phyloP scores from a whole-genome alignment of 2,797 vertebrate species.

The Eospalax fontanierii region DNA sequence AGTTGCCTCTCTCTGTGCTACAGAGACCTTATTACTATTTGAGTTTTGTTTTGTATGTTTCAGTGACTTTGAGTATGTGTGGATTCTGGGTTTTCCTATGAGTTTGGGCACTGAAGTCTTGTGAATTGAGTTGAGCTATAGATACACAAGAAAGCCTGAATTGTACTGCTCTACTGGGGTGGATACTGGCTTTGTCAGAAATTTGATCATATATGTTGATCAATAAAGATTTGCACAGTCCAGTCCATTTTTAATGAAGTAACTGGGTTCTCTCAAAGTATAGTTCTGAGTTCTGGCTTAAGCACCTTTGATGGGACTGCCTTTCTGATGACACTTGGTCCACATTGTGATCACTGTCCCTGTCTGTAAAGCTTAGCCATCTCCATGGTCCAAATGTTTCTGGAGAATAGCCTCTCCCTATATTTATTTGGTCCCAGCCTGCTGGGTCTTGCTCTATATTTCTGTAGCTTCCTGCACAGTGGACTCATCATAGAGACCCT shows the following conservation, averaged over 20 bases:
- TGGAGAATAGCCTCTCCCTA: not conserved
- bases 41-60: not conserved
- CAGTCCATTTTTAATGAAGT: rapidly evolving
- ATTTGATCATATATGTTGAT: not conserved
- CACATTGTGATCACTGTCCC: not conserved
- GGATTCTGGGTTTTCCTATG: not conserved
- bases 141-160: not conserved
- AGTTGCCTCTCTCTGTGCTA: no score
- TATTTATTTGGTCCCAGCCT: not conserved
- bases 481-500: not conserved
- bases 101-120: not conserved
- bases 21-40: not conserved
- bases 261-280: not conserved
- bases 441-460: not conserved
- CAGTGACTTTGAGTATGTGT: not conserved
- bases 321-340: not conserved
- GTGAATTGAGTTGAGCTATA: not conserved
- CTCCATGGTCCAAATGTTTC: not conserved
- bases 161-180: not conserved
- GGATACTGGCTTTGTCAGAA: not conserved
- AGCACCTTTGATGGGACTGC: not conserved
- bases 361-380: not conserved
- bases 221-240: not conserved
- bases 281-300: not conserved
- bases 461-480: not conserved